A percentile compares a stretch with the other conserved stretches of the same genome.
These are phyloP conservation scores for Drosophila maculinotata DNA, from an alignment of 2,888 invertebrate genomes.

Conservation along the genomic window DNA sequence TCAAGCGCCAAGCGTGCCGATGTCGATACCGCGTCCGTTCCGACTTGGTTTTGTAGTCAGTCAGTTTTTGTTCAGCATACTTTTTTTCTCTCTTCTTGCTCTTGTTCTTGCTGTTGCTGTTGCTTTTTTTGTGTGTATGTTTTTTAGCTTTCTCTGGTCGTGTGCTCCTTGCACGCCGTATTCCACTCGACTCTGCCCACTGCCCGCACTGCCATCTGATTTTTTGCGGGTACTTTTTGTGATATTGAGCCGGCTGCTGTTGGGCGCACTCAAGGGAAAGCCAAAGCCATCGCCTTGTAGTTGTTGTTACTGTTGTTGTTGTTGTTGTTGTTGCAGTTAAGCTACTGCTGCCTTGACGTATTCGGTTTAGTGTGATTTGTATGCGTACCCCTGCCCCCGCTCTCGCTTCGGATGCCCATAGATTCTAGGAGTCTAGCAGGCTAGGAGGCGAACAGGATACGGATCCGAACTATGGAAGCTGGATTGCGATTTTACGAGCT, in stretches of 20 bases:
- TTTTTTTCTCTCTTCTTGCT: constrained; percentile 27
- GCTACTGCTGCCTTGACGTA: constrained; percentile 68
- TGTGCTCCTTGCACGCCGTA: constrained; percentile 15
- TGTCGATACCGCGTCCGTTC: constrained; percentile 66
- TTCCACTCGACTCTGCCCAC: constrained; percentile 16
- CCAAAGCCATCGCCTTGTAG: constrained; percentile 45
- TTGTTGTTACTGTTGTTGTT: constrained; percentile 25
- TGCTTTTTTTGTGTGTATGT: constrained; percentile 16
- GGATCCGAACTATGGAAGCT: constrained; percentile 19
- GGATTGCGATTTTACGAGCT: constrained; percentile 59
- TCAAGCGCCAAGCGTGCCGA: constrained; percentile 54
- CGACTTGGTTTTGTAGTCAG: constrained; percentile 74
- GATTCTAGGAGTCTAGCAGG: too few species aligned
- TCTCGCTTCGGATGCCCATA: too few species aligned
- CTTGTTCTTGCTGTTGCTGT: constrained; percentile 10
- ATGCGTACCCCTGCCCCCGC: constrained; percentile 32
- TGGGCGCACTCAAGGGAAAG: constrained; percentile 71
- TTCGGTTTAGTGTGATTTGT: constrained; percentile 77
- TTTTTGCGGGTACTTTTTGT: constrained; percentile 57
- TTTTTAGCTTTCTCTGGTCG: constrained; percentile 15
- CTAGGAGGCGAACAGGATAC: background rate
- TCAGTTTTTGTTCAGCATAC: constrained; percentile 64
- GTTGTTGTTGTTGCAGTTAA: constrained; percentile 23
- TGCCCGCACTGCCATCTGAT: constrained; percentile 36
- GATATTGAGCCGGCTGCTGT: constrained; percentile 67